phyloP scores from a whole-genome alignment of 2,888 invertebrate genomes.

The Leistus spinibarbis region DNA sequence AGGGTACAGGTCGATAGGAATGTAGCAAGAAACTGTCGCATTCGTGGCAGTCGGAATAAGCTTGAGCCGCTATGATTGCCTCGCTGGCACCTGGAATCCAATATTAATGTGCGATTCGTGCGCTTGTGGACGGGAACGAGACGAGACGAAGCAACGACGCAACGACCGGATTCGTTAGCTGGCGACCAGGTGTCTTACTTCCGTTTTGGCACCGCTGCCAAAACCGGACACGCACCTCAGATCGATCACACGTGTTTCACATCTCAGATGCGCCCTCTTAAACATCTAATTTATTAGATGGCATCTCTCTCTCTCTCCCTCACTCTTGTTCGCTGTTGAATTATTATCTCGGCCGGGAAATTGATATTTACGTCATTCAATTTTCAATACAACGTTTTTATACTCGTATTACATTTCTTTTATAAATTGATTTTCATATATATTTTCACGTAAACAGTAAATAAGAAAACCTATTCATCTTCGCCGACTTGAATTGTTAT shows the following conservation, averaged over 20 bases:
- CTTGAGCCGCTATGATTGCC: not conserved
- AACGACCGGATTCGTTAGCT: conserved; percentile 12
- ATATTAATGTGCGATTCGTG: conserved; percentile 15
- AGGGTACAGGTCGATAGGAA: no score
- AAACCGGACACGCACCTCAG: not conserved
- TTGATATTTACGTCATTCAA: no score
- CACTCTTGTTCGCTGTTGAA: no score
- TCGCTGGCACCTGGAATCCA: conserved; percentile 12
- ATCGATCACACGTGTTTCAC: not conserved
- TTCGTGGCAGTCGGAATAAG: no score
- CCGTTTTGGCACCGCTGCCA: not conserved
- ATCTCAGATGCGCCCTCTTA: not conserved
- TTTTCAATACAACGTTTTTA: no score
- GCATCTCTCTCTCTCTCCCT: not conserved
- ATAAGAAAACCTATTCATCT: no score
- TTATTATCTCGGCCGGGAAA: no score
- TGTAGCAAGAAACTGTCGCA: no score
- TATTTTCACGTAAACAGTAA: no score
- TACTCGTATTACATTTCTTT: no score
- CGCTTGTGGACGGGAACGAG: not conserved
- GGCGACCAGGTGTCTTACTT: not conserved
- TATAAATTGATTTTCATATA: no score
- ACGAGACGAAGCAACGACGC: conserved; percentile 1
- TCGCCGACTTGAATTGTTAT: no score
- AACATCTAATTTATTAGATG: not conserved